phyloP scores from a whole-genome alignment of 2,113 vertebrate genomes.

The Columba janthina region DNA sequence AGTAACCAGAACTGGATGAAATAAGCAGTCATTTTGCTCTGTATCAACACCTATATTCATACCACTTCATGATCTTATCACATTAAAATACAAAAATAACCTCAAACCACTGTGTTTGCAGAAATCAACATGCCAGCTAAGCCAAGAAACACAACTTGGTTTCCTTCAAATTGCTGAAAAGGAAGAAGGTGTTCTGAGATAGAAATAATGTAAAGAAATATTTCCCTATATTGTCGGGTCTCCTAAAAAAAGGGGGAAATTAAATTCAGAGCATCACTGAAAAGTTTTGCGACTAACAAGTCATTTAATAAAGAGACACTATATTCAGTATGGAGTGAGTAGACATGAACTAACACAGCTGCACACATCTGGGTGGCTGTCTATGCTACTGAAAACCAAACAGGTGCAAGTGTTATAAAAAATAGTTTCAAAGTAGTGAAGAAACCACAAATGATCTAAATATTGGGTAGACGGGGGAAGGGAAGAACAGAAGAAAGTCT shows the following conservation, averaged over 20 bases:
- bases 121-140: neutral
- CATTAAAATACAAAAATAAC: neutral
- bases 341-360: neutral
- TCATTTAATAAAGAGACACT: neutral
- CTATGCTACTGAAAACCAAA: conserved; percentile 12
- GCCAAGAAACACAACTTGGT: neutral
- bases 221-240: neutral
- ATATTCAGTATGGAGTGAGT: neutral
- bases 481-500: conserved; percentile 34
- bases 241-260: neutral
- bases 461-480: conserved; percentile 34
- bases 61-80: neutral
- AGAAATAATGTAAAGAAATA: neutral
- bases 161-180: neutral
- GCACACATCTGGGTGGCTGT: conserved; percentile 17
- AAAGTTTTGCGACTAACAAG: neutral
- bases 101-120: neutral
- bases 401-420: conserved; percentile 43
- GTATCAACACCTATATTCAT: neutral
- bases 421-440: conserved; percentile 17
- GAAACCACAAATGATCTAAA: conserved; percentile 50
- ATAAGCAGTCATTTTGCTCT: neutral
- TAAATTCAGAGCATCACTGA: conserved; percentile 18
- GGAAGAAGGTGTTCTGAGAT: neutral
- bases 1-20: neutral